Conservation (phyloP, 2,113 vertebrate species). For the Albula goreensis region DNA sequence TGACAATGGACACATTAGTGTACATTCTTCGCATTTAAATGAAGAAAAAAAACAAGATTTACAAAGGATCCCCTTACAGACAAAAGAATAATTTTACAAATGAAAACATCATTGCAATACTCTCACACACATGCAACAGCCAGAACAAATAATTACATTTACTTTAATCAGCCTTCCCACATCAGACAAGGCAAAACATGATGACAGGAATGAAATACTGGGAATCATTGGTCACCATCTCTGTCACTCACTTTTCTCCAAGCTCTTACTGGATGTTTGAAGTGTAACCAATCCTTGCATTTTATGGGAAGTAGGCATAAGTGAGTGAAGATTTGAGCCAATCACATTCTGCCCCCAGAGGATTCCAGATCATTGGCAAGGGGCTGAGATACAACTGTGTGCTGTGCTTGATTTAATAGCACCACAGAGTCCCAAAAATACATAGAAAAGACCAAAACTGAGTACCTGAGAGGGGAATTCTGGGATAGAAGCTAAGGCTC, state of each 20-base stretch:
- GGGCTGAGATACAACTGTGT: not conserved
- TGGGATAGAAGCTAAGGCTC: not conserved
- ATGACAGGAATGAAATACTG: not conserved
- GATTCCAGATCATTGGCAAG: not conserved
- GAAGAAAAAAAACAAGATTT: constrained; percentile 8
- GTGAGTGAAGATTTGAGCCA: not conserved
- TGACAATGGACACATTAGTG: not conserved
- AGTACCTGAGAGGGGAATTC: not conserved
- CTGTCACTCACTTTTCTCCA: not conserved
- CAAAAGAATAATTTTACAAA: constrained; percentile 16
- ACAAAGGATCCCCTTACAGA: constrained; percentile 10
- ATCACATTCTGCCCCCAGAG: not conserved
- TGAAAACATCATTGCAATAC: not conserved
- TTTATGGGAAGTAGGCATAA: not conserved
- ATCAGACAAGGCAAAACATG: not conserved
- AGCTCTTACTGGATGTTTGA: not conserved
- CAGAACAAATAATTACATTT: not conserved
- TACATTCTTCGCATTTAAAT: constrained; percentile 18
- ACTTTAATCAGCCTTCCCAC: not conserved
- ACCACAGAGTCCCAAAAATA: not conserved
- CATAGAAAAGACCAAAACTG: not conserved
- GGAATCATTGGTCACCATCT: not conserved
- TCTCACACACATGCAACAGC: not conserved
- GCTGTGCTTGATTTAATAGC: not conserved
- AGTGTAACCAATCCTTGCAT: not conserved